These are phyloP conservation scores for Hylaeus anthracinus DNA, from an alignment of 1,140 invertebrate genomes.

Conservation along the genomic window DNA sequence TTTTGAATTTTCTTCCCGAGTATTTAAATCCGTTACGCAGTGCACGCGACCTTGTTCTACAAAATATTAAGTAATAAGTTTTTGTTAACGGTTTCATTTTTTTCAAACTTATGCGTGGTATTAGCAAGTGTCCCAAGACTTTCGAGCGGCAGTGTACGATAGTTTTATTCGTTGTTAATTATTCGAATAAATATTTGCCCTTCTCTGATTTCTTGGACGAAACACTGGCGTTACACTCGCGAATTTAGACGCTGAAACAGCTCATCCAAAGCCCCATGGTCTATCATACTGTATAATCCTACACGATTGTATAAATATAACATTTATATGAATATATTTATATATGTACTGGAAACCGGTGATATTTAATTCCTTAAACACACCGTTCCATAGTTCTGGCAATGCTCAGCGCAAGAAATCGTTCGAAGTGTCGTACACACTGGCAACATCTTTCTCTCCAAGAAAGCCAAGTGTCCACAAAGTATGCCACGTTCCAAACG, in stretches of 20 bases:
- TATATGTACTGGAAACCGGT: conserved; percentile 54
- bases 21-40: no score
- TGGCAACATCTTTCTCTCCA: conserved; percentile 76
- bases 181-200: no score
- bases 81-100: no score
- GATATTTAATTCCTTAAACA: conserved; percentile 71
- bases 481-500: conserved; percentile 43
- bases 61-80: no score
- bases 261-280: conserved; percentile 7
- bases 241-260: conserved; percentile 25
- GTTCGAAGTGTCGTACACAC: conserved; percentile 57
- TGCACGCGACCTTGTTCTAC: no score
- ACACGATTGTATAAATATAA: conserved; percentile 65
- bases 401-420: conserved; percentile 35
- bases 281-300: conserved; percentile 41
- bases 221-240: conserved; percentile 34
- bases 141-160: no score
- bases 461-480: conserved; percentile 72
- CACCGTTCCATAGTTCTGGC: conserved; percentile 54
- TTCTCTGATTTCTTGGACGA: not conserved
- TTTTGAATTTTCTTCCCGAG: no score
- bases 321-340: conserved; percentile 57
- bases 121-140: no score
- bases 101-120: no score
- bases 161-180: no score